Conservation (phyloP, 2,888 invertebrate genomes). For the Hetaerina titia region DNA sequence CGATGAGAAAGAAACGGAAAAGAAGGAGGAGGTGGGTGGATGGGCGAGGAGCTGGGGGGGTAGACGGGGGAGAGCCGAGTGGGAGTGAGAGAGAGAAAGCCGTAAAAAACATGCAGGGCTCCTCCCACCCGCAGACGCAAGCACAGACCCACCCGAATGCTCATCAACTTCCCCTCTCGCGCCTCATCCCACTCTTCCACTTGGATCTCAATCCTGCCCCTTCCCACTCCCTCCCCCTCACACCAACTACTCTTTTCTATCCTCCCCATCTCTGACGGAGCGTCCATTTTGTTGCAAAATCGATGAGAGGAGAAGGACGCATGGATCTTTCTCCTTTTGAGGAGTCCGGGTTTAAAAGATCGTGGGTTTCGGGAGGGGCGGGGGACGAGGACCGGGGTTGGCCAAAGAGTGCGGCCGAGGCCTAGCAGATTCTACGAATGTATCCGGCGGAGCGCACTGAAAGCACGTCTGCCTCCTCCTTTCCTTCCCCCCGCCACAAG, state of each 20-base stretch:
- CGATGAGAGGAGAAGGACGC: slow-evolving; percentile 29
- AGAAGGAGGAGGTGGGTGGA: neutral
- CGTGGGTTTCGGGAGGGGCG: neutral
- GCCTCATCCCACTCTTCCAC: neutral
- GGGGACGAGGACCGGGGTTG: neutral
- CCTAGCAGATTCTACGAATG: neutral
- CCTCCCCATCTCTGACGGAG: slow-evolving; percentile 16
- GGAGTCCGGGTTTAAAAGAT: neutral
- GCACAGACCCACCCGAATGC: neutral
- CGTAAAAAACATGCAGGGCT: slow-evolving; percentile 53
- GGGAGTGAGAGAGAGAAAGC: slow-evolving; percentile 30
- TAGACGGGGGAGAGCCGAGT: neutral
- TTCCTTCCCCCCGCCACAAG: neutral
- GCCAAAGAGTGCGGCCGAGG: neutral
- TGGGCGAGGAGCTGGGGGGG: neutral
- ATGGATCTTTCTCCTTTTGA: neutral
- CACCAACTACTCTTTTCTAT: neutral
- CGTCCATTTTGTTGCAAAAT: slow-evolving; percentile 59
- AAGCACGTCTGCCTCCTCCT: too few relatives aligned
- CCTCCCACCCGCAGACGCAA: neutral
- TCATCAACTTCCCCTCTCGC: neutral
- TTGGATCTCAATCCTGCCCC: neutral
- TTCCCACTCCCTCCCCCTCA: neutral
- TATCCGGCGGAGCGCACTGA: too few relatives aligned
- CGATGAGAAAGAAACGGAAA: neutral